phyloP scores from a whole-genome alignment of 2,113 vertebrate species.

The Enhydra lutris region DNA sequence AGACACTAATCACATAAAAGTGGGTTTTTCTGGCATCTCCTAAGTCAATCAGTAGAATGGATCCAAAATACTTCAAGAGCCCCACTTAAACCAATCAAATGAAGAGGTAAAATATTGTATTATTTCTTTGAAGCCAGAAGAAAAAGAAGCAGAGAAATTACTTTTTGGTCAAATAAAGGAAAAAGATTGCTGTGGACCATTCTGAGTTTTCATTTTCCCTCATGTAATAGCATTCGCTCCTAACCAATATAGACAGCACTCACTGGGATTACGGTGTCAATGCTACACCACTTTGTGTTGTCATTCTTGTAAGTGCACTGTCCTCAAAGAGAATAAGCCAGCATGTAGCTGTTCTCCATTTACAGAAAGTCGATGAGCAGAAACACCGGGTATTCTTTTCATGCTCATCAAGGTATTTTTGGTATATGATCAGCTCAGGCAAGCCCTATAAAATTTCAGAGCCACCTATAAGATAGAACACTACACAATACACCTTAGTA shows the following conservation, averaged over 20 bases:
- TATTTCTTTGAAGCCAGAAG: neutral
- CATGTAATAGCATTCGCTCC: neutral
- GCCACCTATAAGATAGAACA: constrained; percentile 27
- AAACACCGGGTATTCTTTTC: constrained; percentile 46
- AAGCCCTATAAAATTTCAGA: constrained; percentile 38
- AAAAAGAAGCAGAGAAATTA: neutral
- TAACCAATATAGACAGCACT: neutral
- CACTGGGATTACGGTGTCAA: neutral
- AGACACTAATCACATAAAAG: neutral
- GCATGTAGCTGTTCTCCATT: constrained; percentile 22
- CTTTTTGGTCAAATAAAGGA: neutral
- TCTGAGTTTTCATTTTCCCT: neutral
- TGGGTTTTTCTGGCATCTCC: neutral
- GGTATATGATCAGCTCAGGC: constrained; percentile 27
- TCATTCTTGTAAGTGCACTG: neutral
- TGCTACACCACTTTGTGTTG: neutral
- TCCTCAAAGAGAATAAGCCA: neutral
- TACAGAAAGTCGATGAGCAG: constrained; percentile 23
- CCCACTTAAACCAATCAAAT: neutral
- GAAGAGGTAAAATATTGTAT: neutral
- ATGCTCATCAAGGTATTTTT: constrained; percentile 26
- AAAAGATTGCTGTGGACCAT: neutral
- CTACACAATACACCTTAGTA: neutral
- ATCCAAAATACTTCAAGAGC: neutral
- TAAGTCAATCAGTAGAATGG: neutral